Evolutionary conservation across 64 coral and sea anemone genomes (phyloP), one percentile per base, ranked within the genome.

Genomic region (Montipora cactus): DNA sequence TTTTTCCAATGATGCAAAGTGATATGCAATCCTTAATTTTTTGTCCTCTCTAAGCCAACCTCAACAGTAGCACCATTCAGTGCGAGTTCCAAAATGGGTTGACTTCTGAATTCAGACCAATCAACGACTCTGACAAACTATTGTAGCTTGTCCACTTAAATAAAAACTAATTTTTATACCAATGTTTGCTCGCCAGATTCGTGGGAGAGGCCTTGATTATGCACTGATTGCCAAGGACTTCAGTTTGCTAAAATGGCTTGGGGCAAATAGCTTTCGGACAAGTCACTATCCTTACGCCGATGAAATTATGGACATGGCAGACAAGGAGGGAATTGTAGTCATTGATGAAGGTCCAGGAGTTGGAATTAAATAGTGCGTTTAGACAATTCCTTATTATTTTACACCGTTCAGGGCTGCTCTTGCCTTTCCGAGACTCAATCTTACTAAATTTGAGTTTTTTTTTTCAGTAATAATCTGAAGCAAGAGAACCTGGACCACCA

Each of bases 281-380:
- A 99, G 98, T 82, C 98, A 99, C 53, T 99, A 99, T 55, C 98
- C 98, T 12, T 99, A 99, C 49, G 98, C 98, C 20, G 98, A 99
- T 76, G 98, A 99, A 79, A 99, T 99, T 5, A 96, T 99, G 94
- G 95, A 99, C 67, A 96, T 99, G 83, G 98, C 98, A 12, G 98
- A 99, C 25, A 74, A 93, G n/a, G 83, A 92, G 49, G 98, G 98
- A 23, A 96, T 99, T 80, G 98, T 99, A 7, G 98, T 99, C 19
- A 95, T 99, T n/a, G 98, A 99, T 84, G 98, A 99, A 79, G 92
- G 95, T 50, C 98, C 98, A 9, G 98, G 92, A 49, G 98, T 99
- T 2, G 98, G 98, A 14, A 94, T 99, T 45, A 66, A 6, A 73
- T 37, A 15, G 98, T 99, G 96, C 80, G 76, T 78, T 78, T 78